Conservation (phyloP, 2,113 vertebrate genomes). For the Leucopternis melanops region DNA sequence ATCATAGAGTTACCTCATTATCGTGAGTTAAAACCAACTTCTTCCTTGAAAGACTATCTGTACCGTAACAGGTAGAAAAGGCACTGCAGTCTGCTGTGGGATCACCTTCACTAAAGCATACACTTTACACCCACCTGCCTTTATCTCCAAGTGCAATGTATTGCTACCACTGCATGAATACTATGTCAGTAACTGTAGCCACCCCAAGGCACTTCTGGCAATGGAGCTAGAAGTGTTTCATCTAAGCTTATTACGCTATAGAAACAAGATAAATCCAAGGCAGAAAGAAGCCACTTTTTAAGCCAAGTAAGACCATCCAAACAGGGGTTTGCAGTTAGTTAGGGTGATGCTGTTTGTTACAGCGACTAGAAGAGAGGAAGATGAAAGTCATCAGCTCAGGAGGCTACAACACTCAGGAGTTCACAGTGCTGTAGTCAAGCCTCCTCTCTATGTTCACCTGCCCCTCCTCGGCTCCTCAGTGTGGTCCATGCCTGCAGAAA, state of each 20-base stretch:
- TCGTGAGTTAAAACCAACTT: accelerated
- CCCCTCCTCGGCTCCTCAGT: background rate
- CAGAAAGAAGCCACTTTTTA: background rate
- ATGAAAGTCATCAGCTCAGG: background rate
- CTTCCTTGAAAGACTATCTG: background rate
- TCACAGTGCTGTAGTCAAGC: background rate
- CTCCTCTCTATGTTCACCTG: background rate
- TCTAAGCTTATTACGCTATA: background rate
- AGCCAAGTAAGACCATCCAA: background rate
- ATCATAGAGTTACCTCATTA: background rate
- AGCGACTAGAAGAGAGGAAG: background rate
- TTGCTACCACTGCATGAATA: too few relatives aligned
- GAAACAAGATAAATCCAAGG: background rate
- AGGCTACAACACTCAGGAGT: background rate
- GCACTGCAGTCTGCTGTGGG: accelerated
- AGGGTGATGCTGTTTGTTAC: background rate
- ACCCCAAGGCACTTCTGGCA: background rate
- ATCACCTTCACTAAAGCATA: background rate
- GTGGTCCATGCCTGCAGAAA: background rate
- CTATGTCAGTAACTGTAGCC: background rate
- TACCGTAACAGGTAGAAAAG: background rate
- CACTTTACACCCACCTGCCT: background rate
- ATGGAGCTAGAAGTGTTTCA: background rate
- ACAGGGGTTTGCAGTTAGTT: background rate
- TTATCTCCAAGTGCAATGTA: background rate